phyloP scores from a whole-genome alignment of 2,113 vertebrate genomes.

The Pongo pygmaeus region DNA sequence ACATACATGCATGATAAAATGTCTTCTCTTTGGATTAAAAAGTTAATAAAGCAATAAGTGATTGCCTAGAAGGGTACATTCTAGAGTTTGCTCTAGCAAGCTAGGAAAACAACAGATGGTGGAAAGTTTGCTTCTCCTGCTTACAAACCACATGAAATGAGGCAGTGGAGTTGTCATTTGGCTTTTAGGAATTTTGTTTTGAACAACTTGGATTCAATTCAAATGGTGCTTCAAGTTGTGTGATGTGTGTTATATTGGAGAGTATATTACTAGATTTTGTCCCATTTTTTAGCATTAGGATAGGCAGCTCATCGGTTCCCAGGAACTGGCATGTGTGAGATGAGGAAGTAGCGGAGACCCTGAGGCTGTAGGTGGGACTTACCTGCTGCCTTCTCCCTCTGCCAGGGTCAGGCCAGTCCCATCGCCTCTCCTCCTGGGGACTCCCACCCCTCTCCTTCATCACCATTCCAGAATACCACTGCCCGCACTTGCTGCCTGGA shows the following conservation, averaged over 20 bases:
- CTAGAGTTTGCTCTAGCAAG: conserved; percentile 6
- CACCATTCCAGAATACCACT: neutral
- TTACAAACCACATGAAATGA: neutral
- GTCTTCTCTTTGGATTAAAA: conserved; percentile 41
- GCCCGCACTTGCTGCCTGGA: neutral
- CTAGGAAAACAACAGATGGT: conserved; percentile 65
- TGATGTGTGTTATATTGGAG: neutral
- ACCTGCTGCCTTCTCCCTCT: neutral
- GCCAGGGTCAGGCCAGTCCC: neutral
- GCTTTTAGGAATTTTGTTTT: conserved; percentile 28
- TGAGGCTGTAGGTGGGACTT: neutral
- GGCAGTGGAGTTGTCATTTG: neutral
- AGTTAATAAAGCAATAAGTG: conserved; percentile 32
- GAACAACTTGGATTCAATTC: conserved; percentile 1
- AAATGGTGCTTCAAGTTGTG: neutral
- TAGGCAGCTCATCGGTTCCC: neutral
- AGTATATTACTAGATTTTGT: neutral
- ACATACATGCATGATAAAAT: neutral
- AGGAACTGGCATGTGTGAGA: neutral
- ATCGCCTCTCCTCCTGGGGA: too few species aligned
- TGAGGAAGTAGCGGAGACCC: neutral
- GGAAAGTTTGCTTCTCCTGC: conserved; percentile 51
- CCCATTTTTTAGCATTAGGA: neutral
- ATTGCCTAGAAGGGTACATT: neutral
- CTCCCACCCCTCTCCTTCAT: neutral